Conservation (phyloP, 2,113 vertebrate species). For the Gnathonemus longibarbis region DNA sequence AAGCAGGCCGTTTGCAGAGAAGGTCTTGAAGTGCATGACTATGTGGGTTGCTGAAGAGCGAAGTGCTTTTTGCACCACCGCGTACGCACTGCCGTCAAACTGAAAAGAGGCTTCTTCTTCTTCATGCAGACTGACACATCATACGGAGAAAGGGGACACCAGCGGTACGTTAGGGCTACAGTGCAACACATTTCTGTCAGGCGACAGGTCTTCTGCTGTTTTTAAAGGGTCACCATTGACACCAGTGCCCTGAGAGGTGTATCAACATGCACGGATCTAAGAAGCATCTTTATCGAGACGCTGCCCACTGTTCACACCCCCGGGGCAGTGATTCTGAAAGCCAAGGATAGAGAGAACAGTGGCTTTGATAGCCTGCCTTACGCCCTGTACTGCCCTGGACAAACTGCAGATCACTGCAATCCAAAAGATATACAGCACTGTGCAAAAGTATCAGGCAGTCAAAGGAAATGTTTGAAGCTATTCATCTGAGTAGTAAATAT, state of each 20-base stretch:
- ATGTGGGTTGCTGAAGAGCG: constrained; percentile 79
- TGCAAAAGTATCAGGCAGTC: no score
- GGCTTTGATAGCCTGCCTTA: not conserved
- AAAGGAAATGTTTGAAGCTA: no score
- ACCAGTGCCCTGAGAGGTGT: not conserved
- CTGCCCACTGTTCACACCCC: not conserved
- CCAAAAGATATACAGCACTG: not conserved
- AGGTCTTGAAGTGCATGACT: constrained; percentile 79
- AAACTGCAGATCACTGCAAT: not conserved
- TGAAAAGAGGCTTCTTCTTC: constrained; percentile 72
- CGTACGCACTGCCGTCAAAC: constrained; percentile 88
- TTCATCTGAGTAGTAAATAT: no score
- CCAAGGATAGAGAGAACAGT: not conserved
- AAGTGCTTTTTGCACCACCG: constrained; percentile 75
- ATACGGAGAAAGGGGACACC: not conserved
- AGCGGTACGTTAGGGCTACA: not conserved
- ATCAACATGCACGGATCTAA: not conserved
- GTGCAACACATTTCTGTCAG: not conserved
- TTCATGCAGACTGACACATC: constrained; percentile 63
- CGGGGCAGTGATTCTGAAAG: not conserved
- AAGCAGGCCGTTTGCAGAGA: constrained; percentile 79
- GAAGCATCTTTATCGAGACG: not conserved
- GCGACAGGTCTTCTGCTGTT: not conserved
- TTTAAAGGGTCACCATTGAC: not conserved
- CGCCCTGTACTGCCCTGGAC: not conserved